phyloP scores from a whole-genome alignment of 2,888 invertebrate genomes.

The Meiosimyza decipiens region DNA sequence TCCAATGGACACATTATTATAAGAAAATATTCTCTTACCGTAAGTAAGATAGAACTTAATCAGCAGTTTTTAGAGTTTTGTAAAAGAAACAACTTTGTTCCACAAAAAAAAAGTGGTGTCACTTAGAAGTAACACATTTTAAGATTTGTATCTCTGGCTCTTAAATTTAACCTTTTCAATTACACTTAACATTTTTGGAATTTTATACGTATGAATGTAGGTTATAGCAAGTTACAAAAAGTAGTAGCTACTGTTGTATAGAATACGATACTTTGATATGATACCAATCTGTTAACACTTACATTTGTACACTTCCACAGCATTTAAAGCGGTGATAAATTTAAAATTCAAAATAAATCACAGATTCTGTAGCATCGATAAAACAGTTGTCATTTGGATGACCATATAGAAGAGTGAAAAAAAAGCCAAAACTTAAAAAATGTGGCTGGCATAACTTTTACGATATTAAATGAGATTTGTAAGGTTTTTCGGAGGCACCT shows the following conservation, averaged over 20 bases:
- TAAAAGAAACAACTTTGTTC: background rate
- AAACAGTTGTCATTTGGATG: background rate
- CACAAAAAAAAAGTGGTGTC: too few species aligned
- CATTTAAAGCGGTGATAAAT: slow-evolving; percentile 21
- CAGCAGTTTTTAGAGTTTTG: background rate
- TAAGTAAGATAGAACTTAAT: background rate
- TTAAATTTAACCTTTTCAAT: too few species aligned
- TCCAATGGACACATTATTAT: background rate
- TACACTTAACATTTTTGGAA: too few species aligned
- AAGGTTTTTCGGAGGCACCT: slow-evolving; percentile 39
- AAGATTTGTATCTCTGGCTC: background rate
- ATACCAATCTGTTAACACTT: background rate
- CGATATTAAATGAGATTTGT: slow-evolving; percentile 18
- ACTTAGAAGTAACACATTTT: background rate
- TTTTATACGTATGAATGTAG: background rate
- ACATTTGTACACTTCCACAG: background rate
- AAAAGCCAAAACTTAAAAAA: slow-evolving; percentile 5
- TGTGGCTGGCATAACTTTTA: slow-evolving; percentile 7
- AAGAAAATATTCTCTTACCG: background rate
- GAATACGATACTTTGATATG: background rate
- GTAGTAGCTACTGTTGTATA: background rate
- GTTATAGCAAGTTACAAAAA: background rate
- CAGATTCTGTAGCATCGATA: slow-evolving; percentile 37
- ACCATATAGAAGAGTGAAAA: background rate
- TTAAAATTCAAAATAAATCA: slow-evolving; percentile 35